A percentile compares a stretch with the other conserved stretches of the same genome.
phyloP scores from a whole-genome alignment of 2,113 vertebrate genomes.

The Dipodomys merriami region DNA sequence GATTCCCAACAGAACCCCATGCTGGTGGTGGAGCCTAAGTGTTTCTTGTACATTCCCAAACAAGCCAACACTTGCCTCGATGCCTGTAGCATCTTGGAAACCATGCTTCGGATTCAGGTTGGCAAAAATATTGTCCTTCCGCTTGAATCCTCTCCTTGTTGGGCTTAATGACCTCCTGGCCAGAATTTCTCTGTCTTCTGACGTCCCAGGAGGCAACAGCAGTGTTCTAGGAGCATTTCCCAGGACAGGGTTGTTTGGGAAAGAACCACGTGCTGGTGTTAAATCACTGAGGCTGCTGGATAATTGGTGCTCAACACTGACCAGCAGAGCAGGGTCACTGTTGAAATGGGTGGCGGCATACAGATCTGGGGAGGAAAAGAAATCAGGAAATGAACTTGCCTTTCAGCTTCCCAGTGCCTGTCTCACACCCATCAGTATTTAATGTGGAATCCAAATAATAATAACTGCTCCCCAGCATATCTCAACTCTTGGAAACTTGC shows the following conservation, averaged over 20 bases:
- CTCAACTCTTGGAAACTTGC: neutral
- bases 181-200: slow-evolving; percentile 71
- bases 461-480: neutral
- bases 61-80: slow-evolving; percentile 77
- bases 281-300: slow-evolving; percentile 59
- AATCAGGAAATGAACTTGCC: slow-evolving; percentile 48
- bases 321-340: slow-evolving; percentile 66
- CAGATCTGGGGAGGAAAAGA: slow-evolving; percentile 79
- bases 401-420: neutral
- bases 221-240: slow-evolving; percentile 61
- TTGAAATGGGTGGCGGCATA: slow-evolving; percentile 77
- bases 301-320: slow-evolving; percentile 64
- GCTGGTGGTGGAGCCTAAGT: neutral
- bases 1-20: neutral
- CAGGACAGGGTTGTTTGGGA: slow-evolving; percentile 52
- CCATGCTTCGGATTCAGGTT: slow-evolving; percentile 60
- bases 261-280: slow-evolving; percentile 57
- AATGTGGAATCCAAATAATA: slow-evolving; percentile 1
- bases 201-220: slow-evolving; percentile 69
- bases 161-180: slow-evolving; percentile 71
- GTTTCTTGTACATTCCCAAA: slow-evolving; percentile 55
- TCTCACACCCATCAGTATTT: neutral
- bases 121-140: slow-evolving; percentile 63
- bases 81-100: slow-evolving; percentile 69
- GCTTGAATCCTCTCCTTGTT: slow-evolving; percentile 66